Evolutionary conservation across 2,888 invertebrate genomes (phyloP), one percentile per base, ranked within the genome.

Genomic region (Zele albiditarsus): DNA sequence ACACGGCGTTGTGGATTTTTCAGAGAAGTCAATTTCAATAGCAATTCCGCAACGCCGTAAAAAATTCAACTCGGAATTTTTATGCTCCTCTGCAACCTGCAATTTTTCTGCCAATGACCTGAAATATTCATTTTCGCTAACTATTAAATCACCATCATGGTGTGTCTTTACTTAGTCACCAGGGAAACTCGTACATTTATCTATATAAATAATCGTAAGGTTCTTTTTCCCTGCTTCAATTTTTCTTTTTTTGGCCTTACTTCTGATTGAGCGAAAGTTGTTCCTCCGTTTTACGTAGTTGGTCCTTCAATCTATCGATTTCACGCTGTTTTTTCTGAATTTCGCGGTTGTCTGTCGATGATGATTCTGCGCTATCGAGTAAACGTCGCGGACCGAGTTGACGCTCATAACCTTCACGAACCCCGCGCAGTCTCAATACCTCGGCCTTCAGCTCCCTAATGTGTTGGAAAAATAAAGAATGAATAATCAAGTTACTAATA

Each of bases 401-500:
- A 28, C 90, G 89, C 82, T 93, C 92, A 81, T 91, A 92, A 74
- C 92, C 92, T 82, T 92, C 91, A 6, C 91, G 90, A 60, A 93
- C 88, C 0, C 92, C 91, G 74, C 92, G 91, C n/a, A 95, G 87
- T 31, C 93, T 90, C 81, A 93, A 92, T 46, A 95, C 93, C 89
- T 95, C 95, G 0, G 92, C 92, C 77, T 93, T 91, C 74, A 95
- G 87, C 84, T 94, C 94, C 80, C 89, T 87, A 80, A 73, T 65
- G 63, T 63, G 20, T 75, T n/a, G n/a, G 46, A 80, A 68, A 65
- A 33, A 63, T 60, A 49, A 46, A 25, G 12, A 62, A 38, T 46
- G 16, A 58, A 42, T 57, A 28, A 27, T 6, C 6, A 27, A 14
- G 4, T 1, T 38, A 12, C 2, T 2, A 38, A 12, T 38, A 38